Base-by-base conservation (phyloP, 2,113 vertebrate genomes). In the Sialia sialis region DNA sequence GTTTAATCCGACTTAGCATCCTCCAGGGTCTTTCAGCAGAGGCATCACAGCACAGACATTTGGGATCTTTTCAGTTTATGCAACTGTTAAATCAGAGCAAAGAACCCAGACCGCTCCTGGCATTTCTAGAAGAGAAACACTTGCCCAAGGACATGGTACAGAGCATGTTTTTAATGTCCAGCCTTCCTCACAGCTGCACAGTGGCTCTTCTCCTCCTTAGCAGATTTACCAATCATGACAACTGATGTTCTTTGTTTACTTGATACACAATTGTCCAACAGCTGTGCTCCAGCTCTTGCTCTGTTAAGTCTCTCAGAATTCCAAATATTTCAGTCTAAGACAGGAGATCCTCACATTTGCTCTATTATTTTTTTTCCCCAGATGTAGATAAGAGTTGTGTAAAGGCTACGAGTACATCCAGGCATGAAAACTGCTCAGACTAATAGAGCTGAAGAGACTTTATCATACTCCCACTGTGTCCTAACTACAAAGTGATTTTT, bases 391-490 rank as follows among this genome's bases (percentile, higher is more conserved):
- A 52, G 6, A n/a, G 9, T 34, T 43, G 7, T 14, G 14, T 11
- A 64, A 72, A 79, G 21, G 10, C 19, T 36, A 2, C 0, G 0
- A 43, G 27, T 4, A 43, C 25, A 39, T 29, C 22, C 38, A 87
- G 25, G 27, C 5, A 25, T 16, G 32, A 46, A 70, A 51, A 52
- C 7, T 79, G 18, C 30, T 54, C 32, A 55, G 21, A 52, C 38
- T 52, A 59, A 46, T 38, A 4, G 11, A 43, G 8, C 2, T 68
- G 30, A n/a, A 63, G n/a, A 52, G 27, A 16, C 13, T 87, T 87
- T 75, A 36, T 48, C 74, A 64, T 39, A 63, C 13, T 78, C 64
- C 29, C 26, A 43, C 20, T n/a, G n/a, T 25, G 16, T 36, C 39
- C n/a, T 48, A 39, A 49, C 44, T 36, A 64, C 26, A 73, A 76